Evolutionary conservation across 2,113 vertebrate genomes (phyloP).

Genomic region (Caloenas nicobarica): DNA sequence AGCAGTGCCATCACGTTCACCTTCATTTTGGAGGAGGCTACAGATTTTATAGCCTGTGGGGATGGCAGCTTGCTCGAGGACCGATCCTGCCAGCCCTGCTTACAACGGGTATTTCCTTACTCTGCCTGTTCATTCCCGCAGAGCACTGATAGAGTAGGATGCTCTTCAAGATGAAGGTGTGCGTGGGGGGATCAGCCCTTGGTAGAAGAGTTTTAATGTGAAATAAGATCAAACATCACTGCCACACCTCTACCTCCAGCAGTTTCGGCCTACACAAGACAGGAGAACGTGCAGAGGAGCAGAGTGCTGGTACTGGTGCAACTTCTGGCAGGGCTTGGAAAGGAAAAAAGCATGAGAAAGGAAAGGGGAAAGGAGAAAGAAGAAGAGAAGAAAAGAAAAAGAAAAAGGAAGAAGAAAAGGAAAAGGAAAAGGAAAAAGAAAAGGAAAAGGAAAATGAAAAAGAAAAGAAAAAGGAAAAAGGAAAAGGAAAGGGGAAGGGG

Average conservation of each 20-base stretch:
- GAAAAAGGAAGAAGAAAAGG: too few relatives aligned
- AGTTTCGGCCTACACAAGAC: slow-evolving; percentile 32
- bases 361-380: accelerated
- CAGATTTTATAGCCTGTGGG: slow-evolving; percentile 11
- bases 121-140: slow-evolving; percentile 18
- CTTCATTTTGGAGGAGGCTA: slow-evolving; percentile 13
- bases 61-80: background rate
- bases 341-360: background rate
- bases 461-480: accelerated
- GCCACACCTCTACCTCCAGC: slow-evolving; percentile 55
- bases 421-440: too few relatives aligned
- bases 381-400: too few relatives aligned
- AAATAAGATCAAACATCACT: slow-evolving; percentile 50
- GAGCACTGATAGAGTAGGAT: background rate
- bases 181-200: slow-evolving; percentile 32
- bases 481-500: accelerated
- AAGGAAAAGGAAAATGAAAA: too few relatives aligned
- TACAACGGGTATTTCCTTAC: background rate
- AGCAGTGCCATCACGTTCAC: background rate
- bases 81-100: background rate
- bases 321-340: background rate
- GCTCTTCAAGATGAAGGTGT: slow-evolving; percentile 44
- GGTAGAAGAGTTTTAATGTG: background rate
- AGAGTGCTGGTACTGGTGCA: background rate
- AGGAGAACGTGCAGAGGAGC: slow-evolving; percentile 39